A percentile compares a stretch with the other conserved stretches of the same genome.
phyloP scores from a whole-genome alignment of 2,888 invertebrate species.

The Sepioteuthis lessoniana region DNA sequence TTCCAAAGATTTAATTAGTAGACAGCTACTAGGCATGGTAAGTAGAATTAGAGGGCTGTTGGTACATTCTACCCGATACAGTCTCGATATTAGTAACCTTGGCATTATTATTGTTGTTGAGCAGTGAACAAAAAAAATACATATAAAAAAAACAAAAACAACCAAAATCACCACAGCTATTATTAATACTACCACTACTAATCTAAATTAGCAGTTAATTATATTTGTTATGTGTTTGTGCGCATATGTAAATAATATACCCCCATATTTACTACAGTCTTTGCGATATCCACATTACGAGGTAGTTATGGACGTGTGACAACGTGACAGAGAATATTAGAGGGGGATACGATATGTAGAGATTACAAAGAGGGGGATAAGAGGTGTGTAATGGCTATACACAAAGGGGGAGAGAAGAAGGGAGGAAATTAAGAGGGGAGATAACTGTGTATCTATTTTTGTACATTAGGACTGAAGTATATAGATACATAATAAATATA shows the following conservation, averaged over 20 bases:
- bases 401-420: not conserved
- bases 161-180: not conserved
- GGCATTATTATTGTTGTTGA: not conserved
- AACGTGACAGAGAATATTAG: not conserved
- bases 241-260: not conserved
- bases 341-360: not conserved
- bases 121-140: not conserved
- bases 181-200: not conserved
- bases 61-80: not conserved
- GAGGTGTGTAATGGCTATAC: not conserved
- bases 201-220: not conserved
- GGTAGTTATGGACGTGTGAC: not conserved
- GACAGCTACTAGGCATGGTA: not conserved
- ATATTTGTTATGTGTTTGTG: not conserved
- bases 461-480: not conserved
- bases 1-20: not conserved
- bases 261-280: not conserved
- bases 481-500: too few relatives aligned
- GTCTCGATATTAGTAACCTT: conserved; percentile 33
- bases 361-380: not conserved
- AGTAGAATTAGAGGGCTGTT: not conserved
- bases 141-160: not conserved
- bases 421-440: not conserved
- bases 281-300: not conserved
- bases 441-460: not conserved